phyloP scores from a whole-genome alignment of 1,140 invertebrate species.

The Agrypnia vestita region DNA sequence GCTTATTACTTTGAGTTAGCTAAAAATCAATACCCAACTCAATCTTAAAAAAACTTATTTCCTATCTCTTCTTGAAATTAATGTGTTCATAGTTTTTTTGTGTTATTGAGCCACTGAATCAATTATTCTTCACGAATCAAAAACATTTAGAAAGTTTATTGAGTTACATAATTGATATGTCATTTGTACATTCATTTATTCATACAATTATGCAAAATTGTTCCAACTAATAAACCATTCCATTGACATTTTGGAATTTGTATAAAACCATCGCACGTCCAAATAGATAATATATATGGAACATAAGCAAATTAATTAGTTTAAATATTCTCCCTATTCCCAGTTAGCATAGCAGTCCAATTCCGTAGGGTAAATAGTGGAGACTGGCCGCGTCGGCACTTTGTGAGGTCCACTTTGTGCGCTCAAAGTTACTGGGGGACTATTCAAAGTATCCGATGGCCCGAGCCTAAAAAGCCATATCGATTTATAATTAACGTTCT shows the following conservation, averaged over 20 bases:
- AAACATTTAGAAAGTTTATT: too few species aligned
- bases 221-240: neutral
- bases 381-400: slow-evolving; percentile 35
- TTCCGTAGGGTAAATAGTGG: slow-evolving; percentile 48
- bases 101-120: too few species aligned
- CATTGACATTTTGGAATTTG: slow-evolving; percentile 13
- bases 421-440: too few species aligned
- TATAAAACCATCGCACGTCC: slow-evolving; percentile 5
- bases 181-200: too few species aligned
- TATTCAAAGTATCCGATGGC: neutral
- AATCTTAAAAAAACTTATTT: too few species aligned
- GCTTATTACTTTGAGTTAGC: too few species aligned
- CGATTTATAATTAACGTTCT: slow-evolving; percentile 28
- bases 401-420: slow-evolving; percentile 14
- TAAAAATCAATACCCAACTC: too few species aligned
- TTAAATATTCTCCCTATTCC: slow-evolving; percentile 25
- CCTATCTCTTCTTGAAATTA: too few species aligned
- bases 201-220: too few species aligned
- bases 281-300: neutral
- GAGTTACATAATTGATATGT: too few species aligned
- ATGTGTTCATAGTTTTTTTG: too few species aligned
- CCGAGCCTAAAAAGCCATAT: slow-evolving; percentile 16
- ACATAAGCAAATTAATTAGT: slow-evolving; percentile 44
- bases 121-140: too few species aligned
- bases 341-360: slow-evolving; percentile 21